A percentile compares a stretch with the other conserved stretches of the same genome.
phyloP scores from a whole-genome alignment of 1,140 invertebrate genomes.

The Asbolus verrucosus region DNA sequence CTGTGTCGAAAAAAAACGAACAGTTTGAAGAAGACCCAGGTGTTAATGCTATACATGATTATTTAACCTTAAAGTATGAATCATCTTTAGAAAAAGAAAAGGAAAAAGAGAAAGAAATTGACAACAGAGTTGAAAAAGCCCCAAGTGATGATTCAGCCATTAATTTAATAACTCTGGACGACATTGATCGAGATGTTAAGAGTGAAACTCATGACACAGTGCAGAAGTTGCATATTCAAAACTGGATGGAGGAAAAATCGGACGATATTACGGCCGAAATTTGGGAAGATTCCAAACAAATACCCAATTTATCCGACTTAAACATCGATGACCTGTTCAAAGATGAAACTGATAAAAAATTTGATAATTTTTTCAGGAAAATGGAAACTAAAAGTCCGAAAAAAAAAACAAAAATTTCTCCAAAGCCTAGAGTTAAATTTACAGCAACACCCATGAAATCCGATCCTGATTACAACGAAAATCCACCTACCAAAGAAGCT shows the following conservation, averaged over 20 bases:
- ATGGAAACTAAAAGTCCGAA: slow-evolving; percentile 19
- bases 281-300: slow-evolving; percentile 30
- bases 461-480: slow-evolving; percentile 39
- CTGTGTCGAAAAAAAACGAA: too few species aligned
- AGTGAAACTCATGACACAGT: neutral
- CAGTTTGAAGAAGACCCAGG: neutral
- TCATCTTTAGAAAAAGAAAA: slow-evolving; percentile 5
- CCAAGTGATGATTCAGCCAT: slow-evolving; percentile 21
- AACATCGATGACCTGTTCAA: slow-evolving; percentile 55
- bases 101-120: neutral
- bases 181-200: neutral
- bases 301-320: slow-evolving; percentile 52
- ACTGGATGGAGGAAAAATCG: slow-evolving; percentile 38
- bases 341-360: slow-evolving; percentile 51
- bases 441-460: slow-evolving; percentile 47
- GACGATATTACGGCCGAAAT: neutral
- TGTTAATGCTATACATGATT: slow-evolving; percentile 50
- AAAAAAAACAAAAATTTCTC: slow-evolving; percentile 34
- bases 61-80: slow-evolving; percentile 55
- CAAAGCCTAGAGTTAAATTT: slow-evolving; percentile 50
- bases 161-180: slow-evolving; percentile 13
- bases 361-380: slow-evolving; percentile 52
- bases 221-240: slow-evolving; percentile 31
- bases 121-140: slow-evolving; percentile 4
- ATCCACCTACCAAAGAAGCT: slow-evolving; percentile 44